phyloP scores from a whole-genome alignment of 1,140 invertebrate genomes.

The Pemphigus obesinymphae region DNA sequence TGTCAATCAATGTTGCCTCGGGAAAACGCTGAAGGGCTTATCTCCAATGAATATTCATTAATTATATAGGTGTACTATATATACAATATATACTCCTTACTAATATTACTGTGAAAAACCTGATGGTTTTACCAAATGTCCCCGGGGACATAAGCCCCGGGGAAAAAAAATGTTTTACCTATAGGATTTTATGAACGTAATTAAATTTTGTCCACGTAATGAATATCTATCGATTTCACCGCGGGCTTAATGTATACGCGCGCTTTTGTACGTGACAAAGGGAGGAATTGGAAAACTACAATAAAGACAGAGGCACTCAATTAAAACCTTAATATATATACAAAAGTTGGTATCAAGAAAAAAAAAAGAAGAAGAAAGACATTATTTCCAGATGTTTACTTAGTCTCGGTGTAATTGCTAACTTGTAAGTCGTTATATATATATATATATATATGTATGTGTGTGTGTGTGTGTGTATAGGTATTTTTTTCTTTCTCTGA shows the following conservation, averaged over 20 bases:
- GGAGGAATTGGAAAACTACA: background rate
- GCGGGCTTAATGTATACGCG: background rate
- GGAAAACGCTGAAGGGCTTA: background rate
- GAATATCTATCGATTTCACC: background rate
- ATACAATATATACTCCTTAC: background rate
- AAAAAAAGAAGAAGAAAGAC: background rate
- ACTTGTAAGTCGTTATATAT: background rate
- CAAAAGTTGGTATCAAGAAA: background rate
- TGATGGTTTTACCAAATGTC: background rate
- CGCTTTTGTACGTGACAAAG: background rate
- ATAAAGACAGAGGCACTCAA: background rate
- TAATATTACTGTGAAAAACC: background rate
- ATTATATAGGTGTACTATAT: too few relatives aligned
- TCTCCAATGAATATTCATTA: background rate
- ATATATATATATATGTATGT: background rate
- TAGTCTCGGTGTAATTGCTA: background rate
- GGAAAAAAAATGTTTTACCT: background rate
- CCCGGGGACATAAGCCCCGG: background rate
- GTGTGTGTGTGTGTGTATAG: too few relatives aligned
- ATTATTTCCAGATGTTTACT: background rate
- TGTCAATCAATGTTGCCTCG: background rate
- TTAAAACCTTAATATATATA: background rate
- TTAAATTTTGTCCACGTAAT: background rate
- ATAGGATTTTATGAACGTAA: background rate
- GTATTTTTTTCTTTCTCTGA: background rate